These are phyloP conservation scores for Taenaris catops DNA, from an alignment of 2,888 invertebrate genomes.

Conservation along the genomic window DNA sequence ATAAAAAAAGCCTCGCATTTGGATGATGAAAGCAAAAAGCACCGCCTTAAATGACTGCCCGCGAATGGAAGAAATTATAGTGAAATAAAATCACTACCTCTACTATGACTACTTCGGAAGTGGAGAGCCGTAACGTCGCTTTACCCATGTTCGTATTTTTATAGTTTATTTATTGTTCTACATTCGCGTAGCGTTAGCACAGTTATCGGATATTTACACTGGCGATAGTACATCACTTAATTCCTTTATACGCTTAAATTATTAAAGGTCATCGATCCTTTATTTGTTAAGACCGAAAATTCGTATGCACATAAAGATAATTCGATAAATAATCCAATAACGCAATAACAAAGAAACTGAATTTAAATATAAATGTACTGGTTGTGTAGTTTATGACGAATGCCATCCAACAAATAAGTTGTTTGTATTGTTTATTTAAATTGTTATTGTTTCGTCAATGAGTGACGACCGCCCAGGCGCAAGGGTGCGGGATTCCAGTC, in stretches of 20 bases:
- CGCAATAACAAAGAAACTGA: no score
- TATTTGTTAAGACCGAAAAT: no score
- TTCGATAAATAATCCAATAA: no score
- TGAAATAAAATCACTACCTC: conserved; percentile 40
- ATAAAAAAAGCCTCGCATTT: conserved; percentile 52
- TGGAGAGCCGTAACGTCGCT: conserved; percentile 69
- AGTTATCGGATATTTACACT: conserved; percentile 14
- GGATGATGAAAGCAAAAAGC: conserved; percentile 72
- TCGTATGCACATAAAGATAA: no score
- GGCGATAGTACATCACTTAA: conserved; percentile 7
- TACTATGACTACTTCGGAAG: conserved; percentile 69
- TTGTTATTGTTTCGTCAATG: no score
- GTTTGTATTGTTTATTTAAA: no score
- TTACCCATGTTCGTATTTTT: conserved; percentile 64
- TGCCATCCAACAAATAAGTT: no score
- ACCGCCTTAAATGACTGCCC: conserved; percentile 45
- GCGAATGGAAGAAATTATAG: conserved; percentile 41
- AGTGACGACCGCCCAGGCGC: no score
- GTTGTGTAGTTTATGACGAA: no score
- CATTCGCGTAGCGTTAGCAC: conserved; percentile 9
- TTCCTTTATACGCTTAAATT: conserved; percentile 6
- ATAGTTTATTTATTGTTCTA: conserved; percentile 22
- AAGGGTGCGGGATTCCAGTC: no score
- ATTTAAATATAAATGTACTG: no score
- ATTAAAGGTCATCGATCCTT: conserved; percentile 15